A percentile compares a stretch with the other conserved stretches of the same genome.
Conservation (phyloP, 2,888 invertebrate genomes). For the Syritta pipiens region DNA sequence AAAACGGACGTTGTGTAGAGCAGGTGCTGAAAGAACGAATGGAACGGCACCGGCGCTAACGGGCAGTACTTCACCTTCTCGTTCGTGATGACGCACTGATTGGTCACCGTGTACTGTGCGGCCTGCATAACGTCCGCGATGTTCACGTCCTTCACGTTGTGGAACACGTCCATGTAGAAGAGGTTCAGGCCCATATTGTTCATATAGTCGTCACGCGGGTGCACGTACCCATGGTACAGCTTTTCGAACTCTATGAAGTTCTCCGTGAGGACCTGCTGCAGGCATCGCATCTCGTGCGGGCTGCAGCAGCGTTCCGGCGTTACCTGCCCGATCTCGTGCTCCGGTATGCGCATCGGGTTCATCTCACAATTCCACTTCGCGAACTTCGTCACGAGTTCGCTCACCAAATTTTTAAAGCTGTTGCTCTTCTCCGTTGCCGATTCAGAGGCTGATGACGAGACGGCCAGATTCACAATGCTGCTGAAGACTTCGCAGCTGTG, state of each 20-base stretch:
- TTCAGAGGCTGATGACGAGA: too few relatives aligned
- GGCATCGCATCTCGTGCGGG: neutral
- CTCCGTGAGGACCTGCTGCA: conserved; percentile 43
- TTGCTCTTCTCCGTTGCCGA: too few relatives aligned
- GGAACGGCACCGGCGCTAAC: neutral
- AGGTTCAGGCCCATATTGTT: conserved; percentile 33
- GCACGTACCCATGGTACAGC: conserved; percentile 21
- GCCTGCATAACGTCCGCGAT: neutral
- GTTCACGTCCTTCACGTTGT: conserved; percentile 9
- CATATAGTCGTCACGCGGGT: conserved; percentile 10
- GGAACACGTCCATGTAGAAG: conserved; percentile 40
- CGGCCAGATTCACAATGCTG: too few relatives aligned
- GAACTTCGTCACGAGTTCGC: neutral
- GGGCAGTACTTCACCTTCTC: neutral
- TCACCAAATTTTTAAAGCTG: neutral
- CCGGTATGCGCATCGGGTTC: conserved; percentile 30
- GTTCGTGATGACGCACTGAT: neutral
- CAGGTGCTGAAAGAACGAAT: conserved; percentile 41
- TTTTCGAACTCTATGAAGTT: conserved; percentile 17
- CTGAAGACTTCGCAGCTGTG: neutral
- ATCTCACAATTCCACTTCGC: neutral
- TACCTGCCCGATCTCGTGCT: conserved; percentile 17
- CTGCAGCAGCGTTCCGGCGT: neutral
- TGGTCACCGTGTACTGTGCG: neutral
- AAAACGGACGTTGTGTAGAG: conserved; percentile 8